These are phyloP conservation scores for Lamellibrachia columna DNA, from an alignment of 2,888 invertebrate species.

Conservation along the genomic window DNA sequence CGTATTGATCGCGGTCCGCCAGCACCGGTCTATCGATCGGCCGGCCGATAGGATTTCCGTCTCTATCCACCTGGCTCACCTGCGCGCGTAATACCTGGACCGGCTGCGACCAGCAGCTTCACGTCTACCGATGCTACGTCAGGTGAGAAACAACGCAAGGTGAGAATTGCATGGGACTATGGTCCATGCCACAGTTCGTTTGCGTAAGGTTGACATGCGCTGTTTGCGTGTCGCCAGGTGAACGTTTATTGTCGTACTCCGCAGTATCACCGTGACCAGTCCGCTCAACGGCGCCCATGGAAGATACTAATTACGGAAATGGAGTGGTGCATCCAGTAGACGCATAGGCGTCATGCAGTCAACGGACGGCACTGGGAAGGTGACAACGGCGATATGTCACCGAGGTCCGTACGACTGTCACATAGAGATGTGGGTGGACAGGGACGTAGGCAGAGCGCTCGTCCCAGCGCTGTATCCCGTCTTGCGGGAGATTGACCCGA, in stretches of 20 bases:
- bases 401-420: not conserved
- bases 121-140: not conserved
- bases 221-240: not conserved
- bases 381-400: not conserved
- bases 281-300: not conserved
- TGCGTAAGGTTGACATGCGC: not conserved
- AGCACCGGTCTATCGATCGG: not conserved
- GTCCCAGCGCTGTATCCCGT: not conserved
- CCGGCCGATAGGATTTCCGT: not conserved
- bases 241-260: not conserved
- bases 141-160: not conserved
- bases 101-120: not conserved
- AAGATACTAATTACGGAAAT: not conserved
- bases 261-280: not conserved
- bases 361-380: not conserved
- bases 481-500: constrained; percentile 6
- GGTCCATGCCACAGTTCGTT: not conserved
- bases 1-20: not conserved
- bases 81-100: not conserved
- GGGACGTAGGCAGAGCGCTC: not conserved
- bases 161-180: not conserved
- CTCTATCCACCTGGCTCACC: constrained; percentile 16
- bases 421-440: not conserved
- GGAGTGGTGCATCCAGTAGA: not conserved
- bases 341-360: not conserved